phyloP scores from a whole-genome alignment of 2,888 invertebrate species.

The Diogma glabrata region DNA sequence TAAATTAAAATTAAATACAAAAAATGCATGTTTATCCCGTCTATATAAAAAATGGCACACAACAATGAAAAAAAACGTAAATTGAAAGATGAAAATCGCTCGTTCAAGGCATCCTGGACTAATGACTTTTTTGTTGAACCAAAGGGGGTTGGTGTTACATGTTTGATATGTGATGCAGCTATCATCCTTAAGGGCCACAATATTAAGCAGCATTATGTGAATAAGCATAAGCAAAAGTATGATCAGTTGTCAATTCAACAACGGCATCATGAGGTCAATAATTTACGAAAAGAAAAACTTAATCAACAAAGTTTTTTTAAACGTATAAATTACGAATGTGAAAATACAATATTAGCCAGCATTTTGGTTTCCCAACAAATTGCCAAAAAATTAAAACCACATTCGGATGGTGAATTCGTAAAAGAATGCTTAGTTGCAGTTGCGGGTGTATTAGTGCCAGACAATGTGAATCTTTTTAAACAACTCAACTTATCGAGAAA shows the following conservation, averaged over 20 bases:
- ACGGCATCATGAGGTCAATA: background rate
- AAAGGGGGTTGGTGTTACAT: no score
- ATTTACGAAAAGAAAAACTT: no score
- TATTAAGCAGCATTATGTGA: constrained; percentile 5
- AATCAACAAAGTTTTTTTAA: constrained; percentile 1
- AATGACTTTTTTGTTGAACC: no score
- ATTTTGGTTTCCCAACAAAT: no score
- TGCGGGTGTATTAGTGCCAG: background rate
- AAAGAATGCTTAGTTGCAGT: constrained; percentile 1
- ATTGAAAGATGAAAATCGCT: no score
- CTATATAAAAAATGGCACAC: no score
- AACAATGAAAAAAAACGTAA: no score
- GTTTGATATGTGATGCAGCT: constrained; percentile 10
- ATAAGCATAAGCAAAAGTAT: background rate
- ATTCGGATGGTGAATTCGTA: constrained; percentile 1
- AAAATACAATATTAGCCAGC: background rate
- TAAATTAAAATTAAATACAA: no score
- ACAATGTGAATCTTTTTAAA: background rate
- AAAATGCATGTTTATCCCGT: no score
- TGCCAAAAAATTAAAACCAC: background rate
- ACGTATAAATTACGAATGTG: background rate
- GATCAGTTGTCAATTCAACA: no score
- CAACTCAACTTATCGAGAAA: no score
- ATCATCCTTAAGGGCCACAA: constrained; percentile 6
- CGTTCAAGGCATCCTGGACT: no score